Evolutionary conservation across 2,113 vertebrate genomes (phyloP).

Genomic region (Macquaria australasica): DNA sequence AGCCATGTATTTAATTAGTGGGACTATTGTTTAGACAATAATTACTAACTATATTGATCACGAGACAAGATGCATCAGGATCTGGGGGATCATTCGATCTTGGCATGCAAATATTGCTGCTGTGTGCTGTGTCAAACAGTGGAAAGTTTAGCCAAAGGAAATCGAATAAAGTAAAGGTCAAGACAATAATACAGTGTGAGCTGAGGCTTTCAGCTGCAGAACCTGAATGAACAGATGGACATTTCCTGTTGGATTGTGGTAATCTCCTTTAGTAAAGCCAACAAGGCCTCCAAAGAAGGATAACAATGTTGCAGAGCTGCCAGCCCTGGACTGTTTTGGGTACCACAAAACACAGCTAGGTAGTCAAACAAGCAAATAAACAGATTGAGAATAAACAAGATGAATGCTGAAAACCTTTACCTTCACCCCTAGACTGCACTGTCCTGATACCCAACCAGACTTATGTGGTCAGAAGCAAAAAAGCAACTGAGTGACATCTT

Average conservation of each 20-base stretch:
- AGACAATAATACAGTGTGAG: constrained; percentile 14
- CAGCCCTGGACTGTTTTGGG: constrained; percentile 34
- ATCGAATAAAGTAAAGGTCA: constrained; percentile 20
- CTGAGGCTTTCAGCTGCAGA: constrained; percentile 2
- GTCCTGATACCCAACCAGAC: background rate
- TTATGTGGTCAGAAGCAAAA: background rate
- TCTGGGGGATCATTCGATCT: background rate
- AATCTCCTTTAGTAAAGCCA: constrained; percentile 71
- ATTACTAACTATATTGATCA: background rate
- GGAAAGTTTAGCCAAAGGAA: background rate
- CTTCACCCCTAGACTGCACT: constrained; percentile 9
- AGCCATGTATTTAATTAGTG: background rate
- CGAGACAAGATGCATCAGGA: background rate
- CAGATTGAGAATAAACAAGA: constrained; percentile 28
- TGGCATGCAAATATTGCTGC: background rate
- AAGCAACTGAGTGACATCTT: background rate
- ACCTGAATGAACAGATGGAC: constrained; percentile 36
- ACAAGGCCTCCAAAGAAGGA: constrained; percentile 53
- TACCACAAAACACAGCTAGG: constrained; percentile 15
- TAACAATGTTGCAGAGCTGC: constrained; percentile 19
- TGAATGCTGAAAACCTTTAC: background rate
- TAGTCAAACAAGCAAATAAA: constrained; percentile 38
- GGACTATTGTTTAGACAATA: background rate
- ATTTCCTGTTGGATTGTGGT: constrained; percentile 58
- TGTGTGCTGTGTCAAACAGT: background rate